These are phyloP conservation scores for Dryococelus australis DNA, from an alignment of 2,888 invertebrate species.

Conservation along the genomic window DNA sequence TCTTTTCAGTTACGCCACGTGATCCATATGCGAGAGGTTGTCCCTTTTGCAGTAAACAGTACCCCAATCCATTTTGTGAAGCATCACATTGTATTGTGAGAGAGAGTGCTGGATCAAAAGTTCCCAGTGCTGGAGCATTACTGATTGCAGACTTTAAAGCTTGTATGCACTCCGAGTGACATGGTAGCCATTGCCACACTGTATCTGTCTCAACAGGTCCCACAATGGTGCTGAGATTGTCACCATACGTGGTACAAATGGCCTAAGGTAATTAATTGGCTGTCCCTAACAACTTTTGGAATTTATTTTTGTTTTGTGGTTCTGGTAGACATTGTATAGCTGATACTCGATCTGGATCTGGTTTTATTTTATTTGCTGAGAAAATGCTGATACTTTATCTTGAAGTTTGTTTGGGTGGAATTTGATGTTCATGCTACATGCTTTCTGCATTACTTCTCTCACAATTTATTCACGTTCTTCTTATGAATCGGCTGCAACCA, in stretches of 20 bases:
- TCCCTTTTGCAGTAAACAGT: conserved; percentile 49
- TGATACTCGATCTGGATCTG: background rate
- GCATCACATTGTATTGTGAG: conserved; percentile 46
- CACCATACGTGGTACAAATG: conserved; percentile 30
- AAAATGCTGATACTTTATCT: background rate
- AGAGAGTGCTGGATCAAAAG: conserved; percentile 37
- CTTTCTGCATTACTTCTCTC: no score
- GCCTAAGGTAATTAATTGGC: conserved; percentile 31
- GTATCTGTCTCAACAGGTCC: conserved; percentile 25
- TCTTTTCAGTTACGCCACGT: conserved; percentile 49
- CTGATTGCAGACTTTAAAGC: conserved; percentile 27
- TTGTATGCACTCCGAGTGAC: background rate
- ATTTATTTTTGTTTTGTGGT: conserved; percentile 22
- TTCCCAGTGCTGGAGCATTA: conserved; percentile 40
- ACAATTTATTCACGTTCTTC: no score
- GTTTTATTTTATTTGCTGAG: background rate
- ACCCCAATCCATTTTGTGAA: background rate
- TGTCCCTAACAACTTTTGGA: conserved; percentile 28
- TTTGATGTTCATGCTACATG: background rate
- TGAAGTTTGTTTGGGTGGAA: conserved; percentile 28
- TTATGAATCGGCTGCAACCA: no score
- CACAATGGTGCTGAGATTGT: no score
- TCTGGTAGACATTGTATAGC: background rate
- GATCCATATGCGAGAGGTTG: conserved; percentile 55
- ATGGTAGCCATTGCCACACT: conserved; percentile 12